Percentiles rank a stretch among this genome's conserved stretches.
Evolutionary conservation across 1,140 invertebrate species (phyloP).

Genomic region (Aricia agestis): DNA sequence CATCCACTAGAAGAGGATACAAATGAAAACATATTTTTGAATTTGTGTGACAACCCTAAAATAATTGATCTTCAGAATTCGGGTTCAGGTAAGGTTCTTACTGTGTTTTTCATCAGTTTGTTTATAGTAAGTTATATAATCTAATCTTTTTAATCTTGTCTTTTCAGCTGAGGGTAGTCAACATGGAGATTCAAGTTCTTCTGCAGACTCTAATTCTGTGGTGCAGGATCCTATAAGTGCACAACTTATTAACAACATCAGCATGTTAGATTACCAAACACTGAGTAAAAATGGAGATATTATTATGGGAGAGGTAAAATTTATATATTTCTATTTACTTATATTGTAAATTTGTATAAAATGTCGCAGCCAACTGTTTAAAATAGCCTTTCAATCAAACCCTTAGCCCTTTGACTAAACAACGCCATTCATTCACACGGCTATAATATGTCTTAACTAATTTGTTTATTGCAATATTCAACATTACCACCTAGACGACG

Average conservation of each 20-base stretch:
- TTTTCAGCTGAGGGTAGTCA: slow-evolving; percentile 47
- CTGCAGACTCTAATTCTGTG: slow-evolving; percentile 64
- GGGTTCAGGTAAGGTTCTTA: slow-evolving; percentile 30
- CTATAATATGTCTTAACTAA: no score
- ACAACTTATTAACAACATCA: slow-evolving; percentile 74
- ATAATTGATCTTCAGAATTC: slow-evolving; percentile 43
- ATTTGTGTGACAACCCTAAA: slow-evolving; percentile 48
- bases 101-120: neutral
- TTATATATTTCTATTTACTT: neutral
- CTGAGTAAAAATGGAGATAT: slow-evolving; percentile 69
- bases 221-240: slow-evolving; percentile 72
- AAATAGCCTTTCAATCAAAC: no score
- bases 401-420: no score
- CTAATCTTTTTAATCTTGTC: neutral
- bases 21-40: slow-evolving; percentile 50
- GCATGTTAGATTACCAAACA: slow-evolving; percentile 73
- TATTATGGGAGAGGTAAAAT: slow-evolving; percentile 53
- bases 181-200: slow-evolving; percentile 67
- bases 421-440: no score
- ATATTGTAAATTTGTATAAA: no score
- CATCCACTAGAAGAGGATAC: slow-evolving; percentile 66
- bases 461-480: no score
- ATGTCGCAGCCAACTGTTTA: no score
- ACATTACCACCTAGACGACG: no score
- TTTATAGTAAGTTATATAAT: no score